Evolutionary conservation across 2,888 invertebrate species (phyloP).

Genomic region (Drosophila tripunctata): DNA sequence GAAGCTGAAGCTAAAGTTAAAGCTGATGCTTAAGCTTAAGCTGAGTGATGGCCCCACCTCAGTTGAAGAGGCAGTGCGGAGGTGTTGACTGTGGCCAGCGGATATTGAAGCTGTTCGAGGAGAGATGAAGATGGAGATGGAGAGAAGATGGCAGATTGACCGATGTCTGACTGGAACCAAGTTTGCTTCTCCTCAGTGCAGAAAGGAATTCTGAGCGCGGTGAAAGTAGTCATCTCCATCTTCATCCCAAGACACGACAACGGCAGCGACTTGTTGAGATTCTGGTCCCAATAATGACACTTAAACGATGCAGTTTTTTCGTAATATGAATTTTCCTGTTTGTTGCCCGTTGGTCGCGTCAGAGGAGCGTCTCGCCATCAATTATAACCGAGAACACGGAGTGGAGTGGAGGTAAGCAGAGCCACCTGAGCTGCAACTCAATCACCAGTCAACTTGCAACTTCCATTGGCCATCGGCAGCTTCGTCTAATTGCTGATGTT

Average conservation of each 20-base stretch:
- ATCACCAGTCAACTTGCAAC: constrained; percentile 54
- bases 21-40: constrained; percentile 47
- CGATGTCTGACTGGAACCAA: constrained; percentile 60
- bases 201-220: constrained; percentile 69
- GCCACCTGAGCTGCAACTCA: constrained; percentile 75
- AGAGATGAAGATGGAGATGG: background rate
- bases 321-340: constrained; percentile 78
- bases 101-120: constrained; percentile 52
- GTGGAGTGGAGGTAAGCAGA: constrained; percentile 57
- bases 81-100: constrained; percentile 67
- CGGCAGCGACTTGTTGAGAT: constrained; percentile 70
- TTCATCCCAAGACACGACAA: constrained; percentile 43
- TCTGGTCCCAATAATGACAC: constrained; percentile 78
- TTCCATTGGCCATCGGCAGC: constrained; percentile 59
- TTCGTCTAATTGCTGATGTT: constrained; percentile 69
- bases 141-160: constrained; percentile 52
- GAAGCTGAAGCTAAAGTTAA: constrained; percentile 10
- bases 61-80: constrained; percentile 45
- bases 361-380: constrained; percentile 63
- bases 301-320: constrained; percentile 78
- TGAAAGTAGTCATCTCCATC: constrained; percentile 72
- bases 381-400: constrained; percentile 54
- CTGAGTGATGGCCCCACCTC: constrained; percentile 68
- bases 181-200: constrained; percentile 34
- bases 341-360: constrained; percentile 47